Conservation (phyloP, 1,140 invertebrate species). For the Drosophila auraria region DNA sequence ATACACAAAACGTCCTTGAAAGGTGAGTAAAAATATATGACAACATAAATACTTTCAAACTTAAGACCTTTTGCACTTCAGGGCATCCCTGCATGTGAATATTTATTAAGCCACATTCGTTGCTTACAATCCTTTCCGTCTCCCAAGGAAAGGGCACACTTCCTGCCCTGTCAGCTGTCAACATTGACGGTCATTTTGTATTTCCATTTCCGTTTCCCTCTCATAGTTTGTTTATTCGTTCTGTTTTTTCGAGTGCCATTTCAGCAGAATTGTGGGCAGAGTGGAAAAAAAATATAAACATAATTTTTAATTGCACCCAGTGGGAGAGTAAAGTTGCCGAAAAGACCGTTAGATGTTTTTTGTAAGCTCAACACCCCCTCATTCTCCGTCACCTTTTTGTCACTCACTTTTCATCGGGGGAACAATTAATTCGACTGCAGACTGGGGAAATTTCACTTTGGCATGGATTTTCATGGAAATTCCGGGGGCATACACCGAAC, state of each 20-base stretch:
- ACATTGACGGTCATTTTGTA: conserved; percentile 50
- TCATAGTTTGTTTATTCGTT: conserved; percentile 1
- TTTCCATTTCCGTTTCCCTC: conserved; percentile 26
- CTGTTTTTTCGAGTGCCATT: conserved; percentile 23
- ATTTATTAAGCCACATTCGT: neutral
- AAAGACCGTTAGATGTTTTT: conserved; percentile 48
- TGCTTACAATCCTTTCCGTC: neutral
- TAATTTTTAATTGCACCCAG: conserved; percentile 75
- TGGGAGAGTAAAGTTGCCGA: conserved; percentile 55
- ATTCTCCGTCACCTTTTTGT: neutral
- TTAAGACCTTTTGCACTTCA: neutral
- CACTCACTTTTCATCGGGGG: conserved; percentile 15
- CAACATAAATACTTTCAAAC: neutral
- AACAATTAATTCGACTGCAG: conserved; percentile 42
- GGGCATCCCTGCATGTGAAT: no score
- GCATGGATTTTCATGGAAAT: conserved; percentile 34
- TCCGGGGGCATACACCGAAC: neutral
- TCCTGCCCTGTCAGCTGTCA: conserved; percentile 20
- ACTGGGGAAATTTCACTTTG: conserved; percentile 34
- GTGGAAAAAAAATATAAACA: conserved; percentile 62
- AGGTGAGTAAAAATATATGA: neutral
- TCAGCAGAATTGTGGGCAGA: neutral
- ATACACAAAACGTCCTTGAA: neutral
- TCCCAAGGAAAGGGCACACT: neutral
- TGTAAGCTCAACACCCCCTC: conserved; percentile 3